Conservation (phyloP, 2,113 vertebrate genomes). For the Gadus chalcogrammus region DNA sequence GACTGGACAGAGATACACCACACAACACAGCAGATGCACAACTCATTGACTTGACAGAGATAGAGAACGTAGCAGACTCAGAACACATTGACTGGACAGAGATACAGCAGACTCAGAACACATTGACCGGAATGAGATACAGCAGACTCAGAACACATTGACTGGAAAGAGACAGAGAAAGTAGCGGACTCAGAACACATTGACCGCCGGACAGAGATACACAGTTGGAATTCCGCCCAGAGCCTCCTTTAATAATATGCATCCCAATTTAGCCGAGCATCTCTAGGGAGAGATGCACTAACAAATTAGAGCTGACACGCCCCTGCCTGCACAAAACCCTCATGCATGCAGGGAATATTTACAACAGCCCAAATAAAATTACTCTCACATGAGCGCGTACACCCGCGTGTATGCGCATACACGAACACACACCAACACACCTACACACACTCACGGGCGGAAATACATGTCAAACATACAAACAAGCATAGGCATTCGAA, state of each 20-base stretch:
- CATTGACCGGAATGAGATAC: too few relatives aligned
- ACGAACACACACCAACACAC: constrained; percentile 9
- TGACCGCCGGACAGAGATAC: constrained; percentile 47
- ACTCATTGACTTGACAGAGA: too few relatives aligned
- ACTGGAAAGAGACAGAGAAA: constrained; percentile 41
- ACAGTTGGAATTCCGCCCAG: constrained; percentile 54
- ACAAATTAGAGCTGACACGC: constrained; percentile 60
- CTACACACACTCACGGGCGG: background rate
- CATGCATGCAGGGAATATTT: constrained; percentile 22
- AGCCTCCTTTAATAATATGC: constrained; percentile 70
- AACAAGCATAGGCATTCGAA: too few relatives aligned
- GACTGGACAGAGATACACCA: too few relatives aligned
- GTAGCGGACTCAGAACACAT: too few relatives aligned
- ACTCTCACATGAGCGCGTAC: constrained; percentile 8
- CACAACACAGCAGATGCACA: too few relatives aligned
- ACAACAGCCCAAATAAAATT: constrained; percentile 17
- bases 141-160: too few relatives aligned
- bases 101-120: constrained; percentile 1
- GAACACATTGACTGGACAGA: constrained; percentile 30
- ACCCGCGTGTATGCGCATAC: constrained; percentile 20
- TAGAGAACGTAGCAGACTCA: too few relatives aligned
- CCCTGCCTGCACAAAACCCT: constrained; percentile 38
- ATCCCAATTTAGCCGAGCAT: constrained; percentile 61
- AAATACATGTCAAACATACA: too few relatives aligned
- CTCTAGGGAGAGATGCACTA: constrained; percentile 56